phyloP scores from a whole-genome alignment of 2,888 invertebrate genomes.

The Metopia argyrocephala region DNA sequence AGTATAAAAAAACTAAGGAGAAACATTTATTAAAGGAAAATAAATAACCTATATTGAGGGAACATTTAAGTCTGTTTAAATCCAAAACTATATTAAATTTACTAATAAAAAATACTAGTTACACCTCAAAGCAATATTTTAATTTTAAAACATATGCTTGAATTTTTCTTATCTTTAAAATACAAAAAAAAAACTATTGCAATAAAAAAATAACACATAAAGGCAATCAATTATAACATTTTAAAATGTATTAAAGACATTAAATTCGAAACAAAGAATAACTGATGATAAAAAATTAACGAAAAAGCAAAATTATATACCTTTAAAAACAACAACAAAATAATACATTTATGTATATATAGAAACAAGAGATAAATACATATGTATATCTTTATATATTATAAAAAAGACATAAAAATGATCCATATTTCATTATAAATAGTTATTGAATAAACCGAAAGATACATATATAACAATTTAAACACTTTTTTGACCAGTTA shows the following conservation, averaged over 20 bases:
- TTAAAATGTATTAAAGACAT: conserved; percentile 34
- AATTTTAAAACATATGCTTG: conserved; percentile 25
- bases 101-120: conserved; percentile 33
- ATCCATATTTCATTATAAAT: conserved; percentile 34
- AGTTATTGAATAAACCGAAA: background rate
- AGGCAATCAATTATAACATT: conserved; percentile 63
- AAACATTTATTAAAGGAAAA: conserved; percentile 14
- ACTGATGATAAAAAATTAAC: conserved; percentile 46
- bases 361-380: conserved; percentile 45
- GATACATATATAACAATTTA: conserved; percentile 35
- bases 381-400: conserved; percentile 48
- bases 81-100: conserved; percentile 48
- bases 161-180: conserved; percentile 31
- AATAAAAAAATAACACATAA: conserved; percentile 58
- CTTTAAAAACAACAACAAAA: conserved; percentile 50
- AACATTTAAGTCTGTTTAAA: conserved; percentile 61
- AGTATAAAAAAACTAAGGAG: background rate
- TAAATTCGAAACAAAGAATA: conserved; percentile 58
- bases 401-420: conserved; percentile 23
- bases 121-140: conserved; percentile 52
- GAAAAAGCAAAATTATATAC: conserved; percentile 58
- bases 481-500: conserved; percentile 61
- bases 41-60: conserved; percentile 51
- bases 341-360: conserved; percentile 43
- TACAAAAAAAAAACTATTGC: conserved; percentile 33